These are phyloP conservation scores for Marronus borbonicus DNA, from an alignment of 2,888 invertebrate genomes.

Conservation along the genomic window DNA sequence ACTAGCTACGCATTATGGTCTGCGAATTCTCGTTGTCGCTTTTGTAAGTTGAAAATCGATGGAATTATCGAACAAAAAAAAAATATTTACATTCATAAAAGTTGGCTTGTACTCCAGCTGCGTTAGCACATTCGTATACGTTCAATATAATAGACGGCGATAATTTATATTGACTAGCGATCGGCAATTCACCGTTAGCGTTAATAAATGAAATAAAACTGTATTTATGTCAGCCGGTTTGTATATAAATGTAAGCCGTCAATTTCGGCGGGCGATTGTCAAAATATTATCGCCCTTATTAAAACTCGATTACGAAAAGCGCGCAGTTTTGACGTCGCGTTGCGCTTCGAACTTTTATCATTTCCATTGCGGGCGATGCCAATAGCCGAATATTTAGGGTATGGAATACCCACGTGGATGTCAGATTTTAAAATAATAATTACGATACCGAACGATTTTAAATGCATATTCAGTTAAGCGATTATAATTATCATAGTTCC, in stretches of 20 bases:
- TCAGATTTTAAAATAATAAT: conserved; percentile 39
- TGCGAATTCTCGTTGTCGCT: too few relatives aligned
- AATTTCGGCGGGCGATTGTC: background rate
- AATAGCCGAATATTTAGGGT: background rate
- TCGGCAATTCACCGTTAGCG: conserved; percentile 20
- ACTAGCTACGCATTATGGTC: too few relatives aligned
- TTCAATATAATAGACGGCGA: too few relatives aligned
- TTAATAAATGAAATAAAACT: conserved; percentile 51
- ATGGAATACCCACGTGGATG: conserved; percentile 11
- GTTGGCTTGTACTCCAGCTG: too few relatives aligned
- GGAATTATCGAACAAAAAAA: too few relatives aligned
- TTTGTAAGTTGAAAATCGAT: too few relatives aligned
- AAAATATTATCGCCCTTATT: conserved; percentile 24
- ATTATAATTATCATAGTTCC: conserved; percentile 29
- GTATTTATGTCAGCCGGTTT: conserved; percentile 38
- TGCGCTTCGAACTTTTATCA: conserved; percentile 17
- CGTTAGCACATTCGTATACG: too few relatives aligned
- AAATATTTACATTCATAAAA: too few relatives aligned
- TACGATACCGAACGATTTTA: conserved; percentile 9
- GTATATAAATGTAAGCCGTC: conserved; percentile 38
- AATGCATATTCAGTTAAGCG: conserved; percentile 38
- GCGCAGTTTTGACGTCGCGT: background rate
- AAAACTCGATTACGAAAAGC: conserved; percentile 21
- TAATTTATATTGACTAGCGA: conserved; percentile 11
- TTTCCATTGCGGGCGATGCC: background rate